Conservation (phyloP, 2,797 vertebrate genomes). For the Rhabdomys pumilio region DNA sequence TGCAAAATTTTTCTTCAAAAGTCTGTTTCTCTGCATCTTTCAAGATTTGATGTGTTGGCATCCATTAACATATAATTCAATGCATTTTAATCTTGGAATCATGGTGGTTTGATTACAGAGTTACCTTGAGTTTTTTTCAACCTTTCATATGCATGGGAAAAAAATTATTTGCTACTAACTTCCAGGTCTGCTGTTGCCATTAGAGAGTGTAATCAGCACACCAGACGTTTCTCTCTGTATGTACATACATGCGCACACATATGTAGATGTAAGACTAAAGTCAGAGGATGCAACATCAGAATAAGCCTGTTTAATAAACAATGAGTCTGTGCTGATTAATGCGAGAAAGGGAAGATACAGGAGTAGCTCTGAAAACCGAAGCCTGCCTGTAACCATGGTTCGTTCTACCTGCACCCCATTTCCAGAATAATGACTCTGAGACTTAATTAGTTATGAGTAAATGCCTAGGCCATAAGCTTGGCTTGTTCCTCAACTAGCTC, state of each 20-base stretch:
- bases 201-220: background rate
- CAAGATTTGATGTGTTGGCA: slow-evolving; percentile 5
- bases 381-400: background rate
- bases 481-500: background rate
- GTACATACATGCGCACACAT: background rate
- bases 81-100: slow-evolving; percentile 26
- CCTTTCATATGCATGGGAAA: background rate
- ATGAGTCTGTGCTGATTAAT: background rate
- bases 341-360: background rate
- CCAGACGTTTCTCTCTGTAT: background rate
- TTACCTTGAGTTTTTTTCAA: background rate
- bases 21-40: slow-evolving; percentile 6
- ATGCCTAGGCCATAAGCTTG: background rate
- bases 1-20: background rate
- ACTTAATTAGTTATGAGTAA: background rate
- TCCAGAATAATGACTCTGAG: background rate
- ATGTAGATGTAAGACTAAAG: background rate
- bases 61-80: background rate
- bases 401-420: background rate
- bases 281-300: background rate
- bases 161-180: background rate
- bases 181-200: background rate
- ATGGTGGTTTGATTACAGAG: background rate
- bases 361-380: background rate
- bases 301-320: background rate